These are phyloP conservation scores for Hermatobates lingyangjiaoensis DNA, from an alignment of 1,140 invertebrate genomes.

Conservation along the genomic window DNA sequence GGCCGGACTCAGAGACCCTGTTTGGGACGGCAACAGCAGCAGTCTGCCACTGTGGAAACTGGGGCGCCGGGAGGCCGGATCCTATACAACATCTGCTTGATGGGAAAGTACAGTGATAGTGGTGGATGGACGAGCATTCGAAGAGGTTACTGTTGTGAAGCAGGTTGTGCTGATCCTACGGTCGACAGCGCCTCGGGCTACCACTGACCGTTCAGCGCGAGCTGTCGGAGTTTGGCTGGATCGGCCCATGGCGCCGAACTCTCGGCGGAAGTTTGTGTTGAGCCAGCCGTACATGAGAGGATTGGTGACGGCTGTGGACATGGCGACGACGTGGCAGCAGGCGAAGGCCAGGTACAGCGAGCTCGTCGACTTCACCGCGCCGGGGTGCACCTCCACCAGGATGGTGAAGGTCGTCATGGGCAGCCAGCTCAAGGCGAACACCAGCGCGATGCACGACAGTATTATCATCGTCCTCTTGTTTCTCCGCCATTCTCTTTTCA, in stretches of 20 bases:
- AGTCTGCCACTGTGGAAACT: too few species aligned
- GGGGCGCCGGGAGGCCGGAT: too few species aligned
- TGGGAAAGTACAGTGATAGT: slow-evolving; percentile 11
- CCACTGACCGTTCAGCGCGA: slow-evolving; percentile 1
- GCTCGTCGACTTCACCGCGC: slow-evolving; percentile 15
- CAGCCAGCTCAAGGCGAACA: slow-evolving; percentile 31
- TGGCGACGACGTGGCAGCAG: slow-evolving; percentile 33
- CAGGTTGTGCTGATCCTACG: slow-evolving; percentile 16
- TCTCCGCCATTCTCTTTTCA: slow-evolving; percentile 24
- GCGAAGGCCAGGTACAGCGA: slow-evolving; percentile 29
- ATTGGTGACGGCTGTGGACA: slow-evolving; percentile 34
- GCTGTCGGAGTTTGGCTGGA: background rate
- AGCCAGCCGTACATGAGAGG: slow-evolving; percentile 35
- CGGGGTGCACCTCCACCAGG: slow-evolving; percentile 21
- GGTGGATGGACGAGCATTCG: slow-evolving; percentile 12
- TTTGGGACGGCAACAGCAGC: too few species aligned
- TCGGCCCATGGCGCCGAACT: slow-evolving; percentile 19
- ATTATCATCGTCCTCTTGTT: slow-evolving; percentile 29
- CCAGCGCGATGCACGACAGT: slow-evolving; percentile 23
- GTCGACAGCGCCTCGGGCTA: slow-evolving; percentile 9
- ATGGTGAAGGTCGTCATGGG: slow-evolving; percentile 33
- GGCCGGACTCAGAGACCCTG: too few species aligned
- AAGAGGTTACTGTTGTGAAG: slow-evolving; percentile 17
- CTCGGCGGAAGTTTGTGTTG: slow-evolving; percentile 29
- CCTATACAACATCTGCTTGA: background rate